Evolutionary conservation across 30 jellyfish, hydroid and myxozoan genomes (phyloP).

Genomic region (Aurelia aurita): DNA sequence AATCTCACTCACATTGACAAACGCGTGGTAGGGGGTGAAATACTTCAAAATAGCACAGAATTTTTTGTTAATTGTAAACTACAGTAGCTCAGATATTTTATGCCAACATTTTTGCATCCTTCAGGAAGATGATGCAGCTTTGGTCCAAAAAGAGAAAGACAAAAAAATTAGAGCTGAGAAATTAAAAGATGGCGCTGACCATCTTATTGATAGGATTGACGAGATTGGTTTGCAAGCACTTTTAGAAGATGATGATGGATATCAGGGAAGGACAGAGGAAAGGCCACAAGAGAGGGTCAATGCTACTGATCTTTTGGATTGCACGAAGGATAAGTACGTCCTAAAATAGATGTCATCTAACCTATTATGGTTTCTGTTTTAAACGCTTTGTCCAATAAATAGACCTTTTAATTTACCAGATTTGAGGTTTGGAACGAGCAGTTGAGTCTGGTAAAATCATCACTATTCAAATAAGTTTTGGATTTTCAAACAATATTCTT

Average conservation of each 20-base stretch:
- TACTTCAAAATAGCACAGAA: too few relatives aligned
- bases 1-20: too few relatives aligned
- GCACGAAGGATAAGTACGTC: slow-evolving; percentile 81
- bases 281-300: slow-evolving; percentile 84
- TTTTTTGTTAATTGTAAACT: too few relatives aligned
- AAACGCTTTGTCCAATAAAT: too few relatives aligned
- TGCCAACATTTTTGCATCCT: not conserved
- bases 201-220: slow-evolving; percentile 79
- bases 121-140: slow-evolving; percentile 89
- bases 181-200: slow-evolving; percentile 62
- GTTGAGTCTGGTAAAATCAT: too few relatives aligned
- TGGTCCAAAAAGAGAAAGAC: slow-evolving; percentile 76
- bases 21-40: too few relatives aligned
- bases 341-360: not conserved
- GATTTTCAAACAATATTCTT: too few relatives aligned
- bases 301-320: slow-evolving; percentile 88
- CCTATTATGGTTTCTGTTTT: not conserved
- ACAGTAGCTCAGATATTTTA: too few relatives aligned
- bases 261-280: slow-evolving; percentile 47
- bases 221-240: slow-evolving; percentile 90
- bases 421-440: too few relatives aligned
- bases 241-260: slow-evolving; percentile 75
- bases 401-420: too few relatives aligned
- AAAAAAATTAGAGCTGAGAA: slow-evolving; percentile 54
- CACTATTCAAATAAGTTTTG: too few relatives aligned